Evolutionary conservation across 2,888 invertebrate species (phyloP).

Genomic region (Panorpa germanica): DNA sequence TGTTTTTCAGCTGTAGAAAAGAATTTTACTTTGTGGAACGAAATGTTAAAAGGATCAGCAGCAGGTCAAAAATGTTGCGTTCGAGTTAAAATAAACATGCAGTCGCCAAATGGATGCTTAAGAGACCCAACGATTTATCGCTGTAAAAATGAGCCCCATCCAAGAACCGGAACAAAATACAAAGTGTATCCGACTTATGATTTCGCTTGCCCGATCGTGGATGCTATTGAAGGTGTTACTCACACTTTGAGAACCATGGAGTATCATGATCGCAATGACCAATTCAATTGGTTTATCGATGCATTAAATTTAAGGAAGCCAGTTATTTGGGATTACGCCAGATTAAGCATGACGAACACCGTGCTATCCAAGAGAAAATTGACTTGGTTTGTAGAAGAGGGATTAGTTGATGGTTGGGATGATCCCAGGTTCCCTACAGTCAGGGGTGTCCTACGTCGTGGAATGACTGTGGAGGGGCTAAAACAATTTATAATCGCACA

Average conservation of each 20-base stretch:
- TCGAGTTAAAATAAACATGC: constrained; percentile 94
- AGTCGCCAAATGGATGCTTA: constrained; percentile 88
- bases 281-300: constrained; percentile 95
- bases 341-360: constrained; percentile 95
- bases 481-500: constrained; percentile 95
- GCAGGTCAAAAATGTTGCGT: constrained; percentile 82
- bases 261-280: constrained; percentile 94
- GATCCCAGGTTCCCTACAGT: constrained; percentile 99
- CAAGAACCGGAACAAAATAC: constrained; percentile 83
- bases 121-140: constrained; percentile 97
- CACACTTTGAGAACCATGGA: constrained; percentile 96
- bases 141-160: constrained; percentile 90
- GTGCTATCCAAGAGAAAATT: constrained; percentile 94
- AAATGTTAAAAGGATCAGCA: constrained; percentile 76
- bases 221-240: constrained; percentile 91
- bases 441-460: constrained; percentile 83
- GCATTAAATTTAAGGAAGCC: constrained; percentile 74
- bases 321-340: constrained; percentile 89
- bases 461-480: constrained; percentile 94
- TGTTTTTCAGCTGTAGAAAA: constrained; percentile 47
- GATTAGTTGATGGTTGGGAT: constrained; percentile 88
- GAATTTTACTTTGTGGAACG: constrained; percentile 80
- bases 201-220: constrained; percentile 98
- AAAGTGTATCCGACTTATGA: constrained; percentile 99
- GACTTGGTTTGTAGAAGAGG: constrained; percentile 94